Evolutionary conservation across 1,140 invertebrate genomes (phyloP).

Genomic region (Cydia splendana): DNA sequence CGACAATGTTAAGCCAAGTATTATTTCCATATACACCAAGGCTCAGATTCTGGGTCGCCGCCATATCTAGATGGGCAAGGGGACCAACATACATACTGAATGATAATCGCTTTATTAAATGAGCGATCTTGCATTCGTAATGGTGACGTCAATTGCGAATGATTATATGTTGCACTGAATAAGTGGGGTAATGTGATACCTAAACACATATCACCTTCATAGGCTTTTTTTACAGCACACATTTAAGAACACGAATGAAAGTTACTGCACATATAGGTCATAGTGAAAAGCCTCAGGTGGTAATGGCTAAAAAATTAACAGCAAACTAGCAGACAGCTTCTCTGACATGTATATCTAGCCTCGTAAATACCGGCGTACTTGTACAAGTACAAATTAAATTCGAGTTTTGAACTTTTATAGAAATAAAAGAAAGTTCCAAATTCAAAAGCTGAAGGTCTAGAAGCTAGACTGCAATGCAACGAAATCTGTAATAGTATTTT

Average conservation of each 20-base stretch:
- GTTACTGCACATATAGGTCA: not conserved
- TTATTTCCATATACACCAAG: constrained; percentile 20
- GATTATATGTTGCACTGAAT: not conserved
- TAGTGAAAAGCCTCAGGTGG: no score
- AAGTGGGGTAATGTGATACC: not conserved
- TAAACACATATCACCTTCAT: not conserved
- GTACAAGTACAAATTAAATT: no score
- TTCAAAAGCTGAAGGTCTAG: no score
- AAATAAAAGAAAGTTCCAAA: no score
- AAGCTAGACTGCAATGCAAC: no score
- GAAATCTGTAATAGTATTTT: no score
- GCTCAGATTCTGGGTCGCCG: not conserved
- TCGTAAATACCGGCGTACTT: no score
- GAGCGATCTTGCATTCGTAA: not conserved
- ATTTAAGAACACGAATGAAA: not conserved
- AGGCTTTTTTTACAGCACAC: not conserved
- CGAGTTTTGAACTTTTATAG: no score
- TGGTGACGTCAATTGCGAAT: not conserved
- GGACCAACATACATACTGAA: constrained; percentile 8
- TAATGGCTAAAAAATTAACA: no score
- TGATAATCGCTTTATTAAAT: constrained; percentile 18
- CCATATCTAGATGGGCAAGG: constrained; percentile 5
- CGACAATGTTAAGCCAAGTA: not conserved
- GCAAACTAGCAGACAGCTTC: no score
- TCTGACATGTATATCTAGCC: no score